These are phyloP conservation scores for Leptarthrus brevirostris DNA, from an alignment of 2,888 invertebrate genomes.

Conservation along the genomic window DNA sequence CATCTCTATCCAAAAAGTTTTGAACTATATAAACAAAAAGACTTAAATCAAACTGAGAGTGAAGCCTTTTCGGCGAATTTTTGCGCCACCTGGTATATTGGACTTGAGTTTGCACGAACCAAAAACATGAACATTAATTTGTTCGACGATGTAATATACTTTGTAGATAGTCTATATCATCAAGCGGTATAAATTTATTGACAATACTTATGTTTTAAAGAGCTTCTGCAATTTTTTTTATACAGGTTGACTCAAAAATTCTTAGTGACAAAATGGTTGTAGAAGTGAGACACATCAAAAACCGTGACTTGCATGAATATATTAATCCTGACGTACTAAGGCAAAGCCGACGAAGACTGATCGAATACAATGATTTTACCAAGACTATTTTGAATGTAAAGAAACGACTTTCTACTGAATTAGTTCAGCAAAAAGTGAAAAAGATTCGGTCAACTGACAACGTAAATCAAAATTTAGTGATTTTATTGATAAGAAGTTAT, in stretches of 20 bases:
- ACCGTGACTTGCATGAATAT: constrained; percentile 80
- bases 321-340: constrained; percentile 76
- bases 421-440: too few species aligned
- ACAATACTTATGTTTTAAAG: too few species aligned
- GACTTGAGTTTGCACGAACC: constrained; percentile 89
- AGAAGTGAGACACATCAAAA: constrained; percentile 88
- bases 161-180: constrained; percentile 86
- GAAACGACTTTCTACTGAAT: too few species aligned
- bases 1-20: constrained; percentile 96
- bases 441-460: too few species aligned
- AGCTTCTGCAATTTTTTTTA: too few species aligned
- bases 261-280: constrained; percentile 79
- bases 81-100: constrained; percentile 98
- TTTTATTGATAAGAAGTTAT: too few species aligned
- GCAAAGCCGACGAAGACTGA: constrained; percentile 76
- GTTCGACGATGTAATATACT: constrained; percentile 90
- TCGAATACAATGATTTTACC: constrained; percentile 63
- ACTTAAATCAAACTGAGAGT: constrained; percentile 56
- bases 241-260: too few species aligned
- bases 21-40: constrained; percentile 64
- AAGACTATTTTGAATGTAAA: too few species aligned
- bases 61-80: constrained; percentile 67
- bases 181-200: constrained; percentile 72
- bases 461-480: too few species aligned
- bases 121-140: constrained; percentile 91